A percentile compares a stretch with the other conserved stretches of the same genome.
phyloP scores from a whole-genome alignment of 2,888 invertebrate species.

The Drosophila birchii region DNA sequence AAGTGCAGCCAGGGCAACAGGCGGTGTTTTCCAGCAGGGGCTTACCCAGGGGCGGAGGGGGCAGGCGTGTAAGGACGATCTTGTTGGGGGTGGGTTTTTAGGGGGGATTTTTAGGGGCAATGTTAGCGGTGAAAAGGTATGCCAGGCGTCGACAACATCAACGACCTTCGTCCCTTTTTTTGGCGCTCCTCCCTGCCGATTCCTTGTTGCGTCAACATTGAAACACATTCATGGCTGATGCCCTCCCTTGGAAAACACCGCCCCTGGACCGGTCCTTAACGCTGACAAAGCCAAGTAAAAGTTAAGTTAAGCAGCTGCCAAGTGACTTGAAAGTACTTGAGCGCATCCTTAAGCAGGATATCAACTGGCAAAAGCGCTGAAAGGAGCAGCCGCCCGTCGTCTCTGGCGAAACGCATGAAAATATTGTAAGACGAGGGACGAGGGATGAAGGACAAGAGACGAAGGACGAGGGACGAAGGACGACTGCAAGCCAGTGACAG shows the following conservation, averaged over 20 bases:
- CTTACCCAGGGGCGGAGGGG: neutral
- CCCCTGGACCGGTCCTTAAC: conserved; percentile 34
- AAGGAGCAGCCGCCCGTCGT: conserved; percentile 52
- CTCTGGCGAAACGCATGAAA: conserved; percentile 46
- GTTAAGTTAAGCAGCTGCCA: conserved; percentile 81
- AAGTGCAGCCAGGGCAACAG: conserved; percentile 60
- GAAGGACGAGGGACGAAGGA: neutral
- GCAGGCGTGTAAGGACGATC: no score
- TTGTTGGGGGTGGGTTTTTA: conserved; percentile 1
- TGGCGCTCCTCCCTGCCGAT: conserved; percentile 17
- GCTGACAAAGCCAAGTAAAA: conserved; percentile 61
- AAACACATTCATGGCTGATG: conserved; percentile 47
- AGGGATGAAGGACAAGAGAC: conserved; percentile 4
- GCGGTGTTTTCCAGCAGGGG: conserved; percentile 7
- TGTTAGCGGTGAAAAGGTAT: conserved; percentile 44
- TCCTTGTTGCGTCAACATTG: conserved; percentile 61
- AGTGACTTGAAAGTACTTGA: conserved; percentile 80
- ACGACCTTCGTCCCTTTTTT: conserved; percentile 28
- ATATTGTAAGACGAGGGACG: conserved; percentile 44
- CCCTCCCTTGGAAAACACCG: neutral
- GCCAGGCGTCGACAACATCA: conserved; percentile 19
- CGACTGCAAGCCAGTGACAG: conserved; percentile 68
- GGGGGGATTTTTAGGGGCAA: neutral
- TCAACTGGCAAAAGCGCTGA: conserved; percentile 79
- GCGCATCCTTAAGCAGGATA: conserved; percentile 81